Conservation (phyloP, 2,113 vertebrate genomes). For the Xenopus laevis region DNA sequence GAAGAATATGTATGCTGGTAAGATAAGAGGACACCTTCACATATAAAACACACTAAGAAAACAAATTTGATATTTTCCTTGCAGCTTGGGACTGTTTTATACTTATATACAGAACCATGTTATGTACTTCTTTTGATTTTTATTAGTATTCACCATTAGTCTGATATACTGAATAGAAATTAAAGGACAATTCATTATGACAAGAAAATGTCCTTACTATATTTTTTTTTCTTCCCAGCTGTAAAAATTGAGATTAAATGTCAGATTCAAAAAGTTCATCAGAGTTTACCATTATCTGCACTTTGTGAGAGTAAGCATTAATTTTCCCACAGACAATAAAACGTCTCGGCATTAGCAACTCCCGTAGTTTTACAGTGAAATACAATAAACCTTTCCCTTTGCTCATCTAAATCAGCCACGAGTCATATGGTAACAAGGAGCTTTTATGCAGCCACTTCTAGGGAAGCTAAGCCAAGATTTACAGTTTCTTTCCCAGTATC, state of each 20-base stretch:
- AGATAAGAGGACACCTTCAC: too few species aligned
- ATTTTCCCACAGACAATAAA: slow-evolving; percentile 35
- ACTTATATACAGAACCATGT: not conserved
- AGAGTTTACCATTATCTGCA: slow-evolving; percentile 43
- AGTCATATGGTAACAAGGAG: slow-evolving; percentile 37
- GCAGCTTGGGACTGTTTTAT: not conserved
- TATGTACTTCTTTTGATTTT: not conserved
- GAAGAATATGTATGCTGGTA: too few species aligned
- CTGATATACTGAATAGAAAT: slow-evolving; percentile 30
- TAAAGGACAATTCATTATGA: slow-evolving; percentile 38
- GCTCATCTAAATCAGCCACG: slow-evolving; percentile 39
- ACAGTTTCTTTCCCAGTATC: slow-evolving; percentile 12
- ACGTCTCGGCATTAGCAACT: slow-evolving; percentile 25
- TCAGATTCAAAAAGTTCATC: slow-evolving; percentile 44
- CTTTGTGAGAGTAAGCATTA: slow-evolving; percentile 43
- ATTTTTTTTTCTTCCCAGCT: slow-evolving; percentile 38
- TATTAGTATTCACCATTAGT: slow-evolving; percentile 28
- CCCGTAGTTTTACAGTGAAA: slow-evolving; percentile 28
- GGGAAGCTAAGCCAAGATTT: slow-evolving; percentile 37
- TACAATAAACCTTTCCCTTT: slow-evolving; percentile 45
- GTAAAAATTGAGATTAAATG: slow-evolving; percentile 46
- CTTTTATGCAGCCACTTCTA: slow-evolving; percentile 29
- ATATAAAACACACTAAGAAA: not conserved
- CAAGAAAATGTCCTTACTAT: slow-evolving; percentile 38
- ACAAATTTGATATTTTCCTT: not conserved